phyloP scores from a whole-genome alignment of 2,888 invertebrate genomes.

The Fragum sueziense region DNA sequence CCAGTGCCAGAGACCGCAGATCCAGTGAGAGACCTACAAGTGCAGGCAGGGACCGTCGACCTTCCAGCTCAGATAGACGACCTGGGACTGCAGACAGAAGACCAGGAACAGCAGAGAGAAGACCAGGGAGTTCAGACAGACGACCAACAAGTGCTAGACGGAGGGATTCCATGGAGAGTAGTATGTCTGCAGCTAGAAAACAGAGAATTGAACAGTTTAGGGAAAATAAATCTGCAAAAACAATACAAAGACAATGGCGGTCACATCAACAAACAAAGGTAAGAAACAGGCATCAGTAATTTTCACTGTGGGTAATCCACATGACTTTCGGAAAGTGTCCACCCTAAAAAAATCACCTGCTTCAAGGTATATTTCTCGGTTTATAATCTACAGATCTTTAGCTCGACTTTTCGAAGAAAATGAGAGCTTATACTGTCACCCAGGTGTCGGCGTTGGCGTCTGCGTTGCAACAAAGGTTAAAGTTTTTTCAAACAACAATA shows the following conservation, averaged over 20 bases:
- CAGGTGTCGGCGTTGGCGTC: too few species aligned
- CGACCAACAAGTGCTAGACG: constrained; percentile 59
- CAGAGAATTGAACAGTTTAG: constrained; percentile 60
- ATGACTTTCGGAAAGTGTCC: too few species aligned
- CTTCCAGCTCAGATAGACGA: constrained; percentile 19
- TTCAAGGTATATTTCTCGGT: too few species aligned
- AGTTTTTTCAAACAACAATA: too few species aligned
- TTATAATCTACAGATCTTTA: too few species aligned
- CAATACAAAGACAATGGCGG: constrained; percentile 76
- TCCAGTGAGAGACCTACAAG: constrained; percentile 54
- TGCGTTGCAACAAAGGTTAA: too few species aligned
- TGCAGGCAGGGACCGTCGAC: constrained; percentile 40
- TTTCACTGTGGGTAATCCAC: too few species aligned
- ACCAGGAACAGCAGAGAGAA: background rate
- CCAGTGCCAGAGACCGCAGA: constrained; percentile 27
- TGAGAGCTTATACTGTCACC: too few species aligned
- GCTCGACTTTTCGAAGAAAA: too few species aligned
- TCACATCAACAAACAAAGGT: constrained; percentile 47
- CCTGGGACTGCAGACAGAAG: constrained; percentile 33
- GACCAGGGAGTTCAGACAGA: constrained; percentile 31
- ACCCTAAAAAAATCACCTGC: too few species aligned
- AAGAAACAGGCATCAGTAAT: background rate
- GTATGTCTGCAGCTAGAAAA: constrained; percentile 45
- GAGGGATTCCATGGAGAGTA: constrained; percentile 61
- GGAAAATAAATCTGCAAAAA: constrained; percentile 73